Evolutionary conservation across 2,113 vertebrate species (phyloP).

Genomic region (Sander lucioperca): DNA sequence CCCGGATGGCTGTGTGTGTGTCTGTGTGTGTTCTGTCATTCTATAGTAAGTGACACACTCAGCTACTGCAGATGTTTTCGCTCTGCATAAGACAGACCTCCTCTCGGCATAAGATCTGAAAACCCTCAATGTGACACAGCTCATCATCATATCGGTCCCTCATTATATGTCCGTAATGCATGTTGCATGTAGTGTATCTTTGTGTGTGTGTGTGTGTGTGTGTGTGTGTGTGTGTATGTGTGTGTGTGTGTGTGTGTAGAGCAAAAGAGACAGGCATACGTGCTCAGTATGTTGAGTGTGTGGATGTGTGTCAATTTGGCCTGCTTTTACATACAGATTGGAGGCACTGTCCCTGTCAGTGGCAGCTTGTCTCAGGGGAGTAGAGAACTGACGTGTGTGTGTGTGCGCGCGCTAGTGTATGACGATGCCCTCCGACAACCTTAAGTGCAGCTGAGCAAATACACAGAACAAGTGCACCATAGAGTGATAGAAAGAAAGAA

Average conservation of each 20-base stretch:
- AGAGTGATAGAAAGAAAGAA: not conserved
- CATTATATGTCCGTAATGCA: not conserved
- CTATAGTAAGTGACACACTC: conserved; percentile 47
- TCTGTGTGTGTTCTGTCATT: conserved; percentile 30
- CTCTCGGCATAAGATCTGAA: conserved; percentile 49
- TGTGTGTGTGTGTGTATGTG: conserved; percentile 22
- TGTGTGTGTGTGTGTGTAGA: conserved; percentile 15
- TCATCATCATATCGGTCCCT: conserved; percentile 22
- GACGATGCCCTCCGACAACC: conserved; percentile 51
- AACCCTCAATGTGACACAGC: conserved; percentile 62
- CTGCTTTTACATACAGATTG: conserved; percentile 49
- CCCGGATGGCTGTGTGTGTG: not conserved
- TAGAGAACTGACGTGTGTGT: conserved; percentile 23
- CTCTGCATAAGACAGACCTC: conserved; percentile 42
- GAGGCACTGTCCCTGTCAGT: conserved; percentile 55
- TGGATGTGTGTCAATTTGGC: conserved; percentile 15
- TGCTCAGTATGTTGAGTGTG: conserved; percentile 37
- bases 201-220: conserved; percentile 1
- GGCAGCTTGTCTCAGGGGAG: conserved; percentile 56
- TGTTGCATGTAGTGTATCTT: not conserved
- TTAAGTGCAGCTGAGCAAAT: conserved; percentile 63
- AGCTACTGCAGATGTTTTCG: conserved; percentile 58
- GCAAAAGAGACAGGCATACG: conserved; percentile 13
- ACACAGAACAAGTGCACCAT: not conserved
- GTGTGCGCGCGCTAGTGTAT: not conserved